Conservation (phyloP, 2,797 vertebrate species). For the Hemitrygon akajei region DNA sequence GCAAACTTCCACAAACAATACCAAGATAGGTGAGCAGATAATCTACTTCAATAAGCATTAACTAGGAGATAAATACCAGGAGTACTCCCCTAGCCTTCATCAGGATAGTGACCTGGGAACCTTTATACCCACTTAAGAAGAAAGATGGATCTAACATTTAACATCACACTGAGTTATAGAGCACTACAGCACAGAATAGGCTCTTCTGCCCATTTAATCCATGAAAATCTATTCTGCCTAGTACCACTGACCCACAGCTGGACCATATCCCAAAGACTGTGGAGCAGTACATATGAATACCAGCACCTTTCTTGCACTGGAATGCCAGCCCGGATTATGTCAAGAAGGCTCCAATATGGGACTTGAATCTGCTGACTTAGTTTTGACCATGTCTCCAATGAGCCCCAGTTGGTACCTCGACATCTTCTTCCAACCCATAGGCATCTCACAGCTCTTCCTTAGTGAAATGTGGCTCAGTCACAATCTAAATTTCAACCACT, state of each 20-base stretch:
- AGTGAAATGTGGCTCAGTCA: not conserved
- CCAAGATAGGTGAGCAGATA: not conserved
- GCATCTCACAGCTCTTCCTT: not conserved
- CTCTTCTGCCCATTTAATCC: too few species aligned
- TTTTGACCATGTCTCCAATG: not conserved
- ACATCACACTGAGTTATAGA: too few species aligned
- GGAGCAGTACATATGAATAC: too few species aligned
- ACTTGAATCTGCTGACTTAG: not conserved
- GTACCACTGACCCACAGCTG: too few species aligned
- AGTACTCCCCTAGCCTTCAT: not conserved
- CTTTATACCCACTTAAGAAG: too few species aligned
- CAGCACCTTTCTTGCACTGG: too few species aligned
- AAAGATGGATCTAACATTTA: too few species aligned
- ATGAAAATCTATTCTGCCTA: too few species aligned
- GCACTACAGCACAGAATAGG: too few species aligned
- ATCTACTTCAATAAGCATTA: not conserved
- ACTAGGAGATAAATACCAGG: not conserved
- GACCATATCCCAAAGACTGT: too few species aligned
- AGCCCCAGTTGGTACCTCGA: not conserved
- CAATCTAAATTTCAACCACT: not conserved
- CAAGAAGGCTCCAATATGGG: not conserved
- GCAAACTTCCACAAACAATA: not conserved
- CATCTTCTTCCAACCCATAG: not conserved
- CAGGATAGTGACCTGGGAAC: too few species aligned
- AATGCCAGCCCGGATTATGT: not conserved